These are phyloP conservation scores for Gasterosteus nipponicus DNA, from an alignment of 2,113 vertebrate species.

Conservation along the genomic window DNA sequence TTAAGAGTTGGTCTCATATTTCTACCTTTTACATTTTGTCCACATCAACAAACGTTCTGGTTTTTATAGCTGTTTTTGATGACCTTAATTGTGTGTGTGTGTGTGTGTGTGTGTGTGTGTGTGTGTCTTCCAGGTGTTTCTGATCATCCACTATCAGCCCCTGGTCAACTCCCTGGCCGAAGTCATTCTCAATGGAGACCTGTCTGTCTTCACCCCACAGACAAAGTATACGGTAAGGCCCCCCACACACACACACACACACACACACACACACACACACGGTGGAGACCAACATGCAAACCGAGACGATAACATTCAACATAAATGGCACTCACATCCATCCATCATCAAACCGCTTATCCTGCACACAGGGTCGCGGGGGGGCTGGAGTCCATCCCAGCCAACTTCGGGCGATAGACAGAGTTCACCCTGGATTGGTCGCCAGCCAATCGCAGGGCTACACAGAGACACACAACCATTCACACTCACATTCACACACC, in stretches of 20 bases:
- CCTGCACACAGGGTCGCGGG: too few species aligned
- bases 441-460: too few species aligned
- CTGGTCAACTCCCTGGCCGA: constrained; percentile 94
- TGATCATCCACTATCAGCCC: constrained; percentile 95
- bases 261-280: constrained; percentile 55
- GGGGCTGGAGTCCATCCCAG: too few species aligned
- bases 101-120: constrained; percentile 30
- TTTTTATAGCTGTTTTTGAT: background rate
- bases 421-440: too few species aligned
- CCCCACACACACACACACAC: constrained; percentile 25
- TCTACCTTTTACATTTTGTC: background rate
- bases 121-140: constrained; percentile 87
- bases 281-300: background rate
- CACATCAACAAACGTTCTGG: background rate
- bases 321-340: constrained; percentile 73
- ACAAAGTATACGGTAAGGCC: constrained; percentile 85
- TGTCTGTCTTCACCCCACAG: constrained; percentile 87
- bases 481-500: too few species aligned
- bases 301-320: background rate
- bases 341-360: constrained; percentile 73
- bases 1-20: too few species aligned
- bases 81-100: background rate
- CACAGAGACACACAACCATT: too few species aligned
- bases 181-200: constrained; percentile 95
- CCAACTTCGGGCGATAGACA: too few species aligned